Evolutionary conservation across 2,797 vertebrate genomes (phyloP), one percentile per base, ranked within the genome.

Genomic region (Heterohyrax brucei): DNA sequence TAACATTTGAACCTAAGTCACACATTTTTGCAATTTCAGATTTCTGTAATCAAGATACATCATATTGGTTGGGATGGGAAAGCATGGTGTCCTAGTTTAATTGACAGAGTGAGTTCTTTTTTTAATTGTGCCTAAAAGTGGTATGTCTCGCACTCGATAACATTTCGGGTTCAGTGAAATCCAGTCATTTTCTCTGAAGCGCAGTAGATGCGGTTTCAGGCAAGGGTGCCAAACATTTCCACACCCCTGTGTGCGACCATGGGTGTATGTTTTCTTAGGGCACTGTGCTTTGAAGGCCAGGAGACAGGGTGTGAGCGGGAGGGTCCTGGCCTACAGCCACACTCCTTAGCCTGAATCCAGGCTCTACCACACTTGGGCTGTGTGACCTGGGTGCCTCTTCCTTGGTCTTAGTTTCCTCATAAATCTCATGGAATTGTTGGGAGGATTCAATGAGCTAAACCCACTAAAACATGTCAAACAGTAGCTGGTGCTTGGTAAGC

Each of bases 391-490:
- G 9, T 8, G 1, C 16, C 62, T n/a, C 64, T 22, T n/a, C 18
- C 33, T 33, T 39, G 86, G 66, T 46, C 72, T 84, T 62, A 2
- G n/a, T 80, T 79, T 81, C 72, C 72, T 53, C 44, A 28, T 72
- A 39, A 28, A n/a, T 18, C 70, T 33, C 10, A 0, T 61, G 70
- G 73, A 13, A 62, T 59, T 93, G 75, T 46, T 5, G 13, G 62
- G 39, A 75, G 21, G 26, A 75, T 33, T 68, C 26, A 70, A 80
- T 87, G 14, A 93, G 46, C 10, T 68, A n/a, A 87, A 79, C 87
- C 10, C 66, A 68, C 76, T 81, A 59, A 90, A 93, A 19, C 10
- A 24, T 62, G 66, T 77, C 79, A 53, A 1, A 48, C 61, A 28
- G 76, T 39, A 33, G 24, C 48, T 68, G 86, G 82, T 56, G 28